These are phyloP conservation scores for Dysmachus trigonus DNA, from an alignment of 2,888 invertebrate species.

Conservation along the genomic window DNA sequence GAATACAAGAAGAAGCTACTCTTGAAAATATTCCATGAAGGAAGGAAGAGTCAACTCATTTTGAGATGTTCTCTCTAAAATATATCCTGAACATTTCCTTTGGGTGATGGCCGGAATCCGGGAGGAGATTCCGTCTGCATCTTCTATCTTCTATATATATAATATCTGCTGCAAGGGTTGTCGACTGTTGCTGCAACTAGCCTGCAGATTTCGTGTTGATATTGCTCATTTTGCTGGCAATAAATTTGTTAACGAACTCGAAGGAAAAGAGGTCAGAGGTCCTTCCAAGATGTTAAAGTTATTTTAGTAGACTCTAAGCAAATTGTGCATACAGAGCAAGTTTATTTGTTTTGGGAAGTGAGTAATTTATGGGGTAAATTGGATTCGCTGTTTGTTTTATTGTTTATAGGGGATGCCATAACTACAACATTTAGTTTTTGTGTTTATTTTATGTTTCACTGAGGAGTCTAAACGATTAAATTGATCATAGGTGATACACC, in stretches of 20 bases:
- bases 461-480: too few species aligned
- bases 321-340: background rate
- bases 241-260: background rate
- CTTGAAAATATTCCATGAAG: background rate
- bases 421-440: too few species aligned
- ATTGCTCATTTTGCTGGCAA: background rate
- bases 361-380: background rate
- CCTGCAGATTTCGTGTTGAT: background rate
- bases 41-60: conserved; percentile 13
- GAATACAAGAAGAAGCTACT: background rate
- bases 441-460: too few species aligned
- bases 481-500: too few species aligned
- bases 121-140: background rate
- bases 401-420: background rate
- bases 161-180: background rate
- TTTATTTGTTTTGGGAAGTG: background rate
- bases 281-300: background rate
- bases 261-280: background rate
- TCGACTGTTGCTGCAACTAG: background rate
- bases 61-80: background rate
- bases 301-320: background rate
- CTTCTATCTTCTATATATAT: background rate
- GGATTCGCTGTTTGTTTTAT: background rate
- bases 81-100: background rate
- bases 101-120: background rate